Evolutionary conservation across 2,888 invertebrate species (phyloP).

Genomic region (Acleris laterana): DNA sequence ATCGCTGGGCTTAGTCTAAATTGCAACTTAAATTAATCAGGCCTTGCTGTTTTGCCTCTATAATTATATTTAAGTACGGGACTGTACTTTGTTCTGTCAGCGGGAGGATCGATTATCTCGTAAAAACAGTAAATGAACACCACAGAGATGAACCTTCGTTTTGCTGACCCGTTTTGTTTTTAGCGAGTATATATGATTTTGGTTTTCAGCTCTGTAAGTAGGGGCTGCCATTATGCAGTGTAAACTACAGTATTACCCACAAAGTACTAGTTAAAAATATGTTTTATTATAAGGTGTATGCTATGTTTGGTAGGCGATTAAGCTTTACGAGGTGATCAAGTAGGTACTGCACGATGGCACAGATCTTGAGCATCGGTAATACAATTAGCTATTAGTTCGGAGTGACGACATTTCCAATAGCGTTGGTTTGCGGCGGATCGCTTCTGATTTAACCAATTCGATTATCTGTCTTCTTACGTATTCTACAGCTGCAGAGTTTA

Average conservation of each 20-base stretch:
- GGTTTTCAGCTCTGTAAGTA: too few species aligned
- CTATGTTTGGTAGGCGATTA: constrained; percentile 10
- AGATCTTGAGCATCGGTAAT: constrained; percentile 11
- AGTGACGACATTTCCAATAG: constrained; percentile 8
- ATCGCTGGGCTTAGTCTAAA: constrained; percentile 71
- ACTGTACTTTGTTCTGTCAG: background rate
- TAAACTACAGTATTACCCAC: too few species aligned
- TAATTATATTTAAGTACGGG: constrained; percentile 32
- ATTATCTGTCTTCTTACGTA: constrained; percentile 56
- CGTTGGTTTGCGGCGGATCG: constrained; percentile 8
- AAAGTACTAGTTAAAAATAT: too few species aligned
- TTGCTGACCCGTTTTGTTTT: background rate
- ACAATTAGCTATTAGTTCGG: constrained; percentile 21
- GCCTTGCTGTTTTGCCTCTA: constrained; percentile 45
- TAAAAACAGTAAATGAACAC: too few species aligned
- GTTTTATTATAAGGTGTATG: background rate
- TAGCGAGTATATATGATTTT: too few species aligned
- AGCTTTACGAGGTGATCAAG: constrained; percentile 23
- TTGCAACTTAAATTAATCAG: constrained; percentile 69
- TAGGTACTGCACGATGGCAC: constrained; percentile 7
- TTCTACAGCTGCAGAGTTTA: constrained; percentile 69
- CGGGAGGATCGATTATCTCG: too few species aligned
- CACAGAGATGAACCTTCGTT: too few species aligned
- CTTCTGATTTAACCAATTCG: constrained; percentile 62
- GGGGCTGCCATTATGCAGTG: too few species aligned